Conservation (phyloP, 2,113 vertebrate species). For the Heterotilapia buettikoferi region DNA sequence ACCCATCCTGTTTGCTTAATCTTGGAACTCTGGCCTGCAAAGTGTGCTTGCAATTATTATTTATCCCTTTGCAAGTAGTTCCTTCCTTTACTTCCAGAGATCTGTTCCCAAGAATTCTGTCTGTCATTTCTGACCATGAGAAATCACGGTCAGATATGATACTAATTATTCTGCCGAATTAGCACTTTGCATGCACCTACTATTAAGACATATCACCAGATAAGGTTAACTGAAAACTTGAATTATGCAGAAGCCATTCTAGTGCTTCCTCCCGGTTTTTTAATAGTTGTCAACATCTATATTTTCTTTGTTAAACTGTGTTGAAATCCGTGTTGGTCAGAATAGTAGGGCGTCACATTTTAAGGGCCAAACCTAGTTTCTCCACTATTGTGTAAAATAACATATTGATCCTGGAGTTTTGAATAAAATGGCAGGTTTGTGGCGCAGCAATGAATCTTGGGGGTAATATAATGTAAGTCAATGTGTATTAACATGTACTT, state of each 20-base stretch:
- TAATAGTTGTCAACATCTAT: background rate
- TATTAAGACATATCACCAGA: background rate
- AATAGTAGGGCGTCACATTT: fast-evolving
- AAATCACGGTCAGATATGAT: background rate
- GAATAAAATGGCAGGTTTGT: background rate
- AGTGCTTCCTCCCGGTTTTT: background rate
- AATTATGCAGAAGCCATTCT: background rate
- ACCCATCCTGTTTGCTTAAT: background rate
- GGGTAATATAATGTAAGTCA: background rate
- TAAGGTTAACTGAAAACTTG: background rate
- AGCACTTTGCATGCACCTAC: background rate
- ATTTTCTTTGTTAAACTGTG: background rate
- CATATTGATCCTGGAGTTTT: background rate
- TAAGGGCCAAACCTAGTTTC: background rate
- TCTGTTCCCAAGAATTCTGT: background rate
- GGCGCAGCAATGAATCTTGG: background rate
- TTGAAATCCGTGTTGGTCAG: background rate
- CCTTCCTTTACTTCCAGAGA: fast-evolving
- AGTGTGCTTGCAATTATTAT: background rate
- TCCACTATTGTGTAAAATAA: background rate
- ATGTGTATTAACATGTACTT: background rate
- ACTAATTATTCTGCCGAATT: background rate
- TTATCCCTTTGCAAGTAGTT: background rate
- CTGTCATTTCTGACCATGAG: background rate
- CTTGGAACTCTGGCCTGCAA: background rate